Evolutionary conservation across 2,797 vertebrate genomes (phyloP).

Genomic region (Peromyscus nudipes): DNA sequence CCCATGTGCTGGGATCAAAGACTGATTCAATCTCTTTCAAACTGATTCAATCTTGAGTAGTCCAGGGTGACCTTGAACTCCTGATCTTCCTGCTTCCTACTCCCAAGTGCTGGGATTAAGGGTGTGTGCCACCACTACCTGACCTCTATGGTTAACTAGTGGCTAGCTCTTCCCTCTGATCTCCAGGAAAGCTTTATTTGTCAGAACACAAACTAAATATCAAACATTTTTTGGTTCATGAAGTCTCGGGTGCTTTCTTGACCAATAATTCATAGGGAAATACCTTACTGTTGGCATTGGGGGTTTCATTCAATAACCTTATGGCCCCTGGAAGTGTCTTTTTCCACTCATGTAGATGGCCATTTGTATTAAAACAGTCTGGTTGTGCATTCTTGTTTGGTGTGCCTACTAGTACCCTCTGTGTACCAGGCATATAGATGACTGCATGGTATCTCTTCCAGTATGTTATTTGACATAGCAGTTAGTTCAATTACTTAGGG

Average conservation of each 20-base stretch:
- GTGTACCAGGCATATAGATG: neutral
- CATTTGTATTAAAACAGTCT: neutral
- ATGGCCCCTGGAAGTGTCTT: neutral
- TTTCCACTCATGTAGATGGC: neutral
- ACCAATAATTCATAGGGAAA: neutral
- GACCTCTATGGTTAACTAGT: too few species aligned
- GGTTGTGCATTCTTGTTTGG: neutral
- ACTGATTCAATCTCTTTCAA: too few species aligned
- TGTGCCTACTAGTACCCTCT: neutral
- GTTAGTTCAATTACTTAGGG: neutral
- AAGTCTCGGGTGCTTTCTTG: neutral
- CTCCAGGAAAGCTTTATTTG: too few species aligned
- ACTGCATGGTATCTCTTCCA: neutral
- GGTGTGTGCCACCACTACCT: too few species aligned
- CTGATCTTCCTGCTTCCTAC: too few species aligned
- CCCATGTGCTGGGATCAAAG: too few species aligned
- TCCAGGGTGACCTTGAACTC: too few species aligned
- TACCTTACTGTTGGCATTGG: neutral
- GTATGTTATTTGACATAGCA: neutral
- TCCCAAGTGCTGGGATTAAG: too few species aligned
- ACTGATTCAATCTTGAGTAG: too few species aligned
- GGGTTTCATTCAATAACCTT: neutral
- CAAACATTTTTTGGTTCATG: neutral
- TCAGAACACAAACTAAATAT: too few species aligned
- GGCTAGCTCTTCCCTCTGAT: too few species aligned